Evolutionary conservation across 2,113 vertebrate genomes (phyloP).

Genomic region (Brachyhypopomus gauderio): DNA sequence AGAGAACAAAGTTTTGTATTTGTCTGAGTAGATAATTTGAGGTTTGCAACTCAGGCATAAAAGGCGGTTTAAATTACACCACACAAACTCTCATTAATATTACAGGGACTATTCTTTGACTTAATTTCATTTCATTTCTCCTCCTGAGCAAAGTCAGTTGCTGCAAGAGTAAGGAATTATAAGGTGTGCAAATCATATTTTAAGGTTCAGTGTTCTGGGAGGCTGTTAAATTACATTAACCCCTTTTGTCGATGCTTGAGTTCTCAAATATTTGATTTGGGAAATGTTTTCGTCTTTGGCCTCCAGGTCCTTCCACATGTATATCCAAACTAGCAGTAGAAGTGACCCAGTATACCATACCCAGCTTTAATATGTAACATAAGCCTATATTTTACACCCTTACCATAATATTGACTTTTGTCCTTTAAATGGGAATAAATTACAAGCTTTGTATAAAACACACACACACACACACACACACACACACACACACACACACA

Average conservation of each 20-base stretch:
- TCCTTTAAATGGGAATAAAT: slow-evolving; percentile 37
- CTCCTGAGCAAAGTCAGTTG: slow-evolving; percentile 67
- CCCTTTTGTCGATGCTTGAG: slow-evolving; percentile 40
- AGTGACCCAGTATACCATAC: background rate
- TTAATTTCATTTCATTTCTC: slow-evolving; percentile 72
- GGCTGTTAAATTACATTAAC: slow-evolving; percentile 62
- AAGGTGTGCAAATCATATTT: slow-evolving; percentile 77
- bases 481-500: background rate
- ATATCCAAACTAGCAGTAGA: slow-evolving; percentile 4
- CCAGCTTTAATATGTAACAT: slow-evolving; percentile 14
- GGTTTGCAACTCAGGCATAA: slow-evolving; percentile 67
- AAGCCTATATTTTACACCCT: slow-evolving; percentile 13
- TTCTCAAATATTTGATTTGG: slow-evolving; percentile 53
- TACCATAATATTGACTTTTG: slow-evolving; percentile 40
- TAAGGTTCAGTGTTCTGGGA: slow-evolving; percentile 71
- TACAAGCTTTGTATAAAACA: slow-evolving; percentile 22
- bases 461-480: too few species aligned
- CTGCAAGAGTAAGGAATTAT: slow-evolving; percentile 71
- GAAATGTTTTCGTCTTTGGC: slow-evolving; percentile 28
- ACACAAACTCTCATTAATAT: slow-evolving; percentile 75
- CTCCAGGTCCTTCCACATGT: slow-evolving; percentile 2
- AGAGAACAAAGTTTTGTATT: slow-evolving; percentile 59
- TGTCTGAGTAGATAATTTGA: slow-evolving; percentile 62
- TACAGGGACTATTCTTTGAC: slow-evolving; percentile 73
- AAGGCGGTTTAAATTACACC: slow-evolving; percentile 68